Percentiles rank a stretch among this genome's conserved stretches.
phyloP scores from a whole-genome alignment of 2,888 invertebrate species.

The Bursaphelenchus okinawaensis region DNA sequence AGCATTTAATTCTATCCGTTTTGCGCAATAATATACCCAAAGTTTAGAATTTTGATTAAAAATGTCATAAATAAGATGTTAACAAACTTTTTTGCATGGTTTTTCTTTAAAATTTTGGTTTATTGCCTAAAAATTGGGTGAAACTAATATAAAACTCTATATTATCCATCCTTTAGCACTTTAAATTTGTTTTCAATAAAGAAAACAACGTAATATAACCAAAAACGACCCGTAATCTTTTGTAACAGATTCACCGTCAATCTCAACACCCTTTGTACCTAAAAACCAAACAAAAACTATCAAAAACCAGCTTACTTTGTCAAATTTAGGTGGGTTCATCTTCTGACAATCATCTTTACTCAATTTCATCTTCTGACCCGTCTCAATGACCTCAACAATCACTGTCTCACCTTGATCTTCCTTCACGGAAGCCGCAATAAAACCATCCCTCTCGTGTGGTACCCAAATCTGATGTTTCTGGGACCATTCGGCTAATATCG shows the following conservation, averaged over 20 bases:
- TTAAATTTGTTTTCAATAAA: too few relatives aligned
- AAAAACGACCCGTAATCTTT: too few relatives aligned
- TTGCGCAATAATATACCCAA: too few relatives aligned
- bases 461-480: slow-evolving; percentile 98
- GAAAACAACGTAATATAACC: too few relatives aligned
- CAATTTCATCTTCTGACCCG: slow-evolving; percentile 83
- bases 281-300: neutral
- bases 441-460: slow-evolving; percentile 78
- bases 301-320: slow-evolving; percentile 66
- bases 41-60: slow-evolving; percentile 95
- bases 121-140: too few relatives aligned
- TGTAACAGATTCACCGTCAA: too few relatives aligned
- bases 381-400: slow-evolving; percentile 92
- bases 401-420: slow-evolving; percentile 70
- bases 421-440: slow-evolving; percentile 92
- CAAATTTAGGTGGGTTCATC: slow-evolving; percentile 99
- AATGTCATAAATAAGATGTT: slow-evolving; percentile 77
- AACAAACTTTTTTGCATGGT: slow-evolving; percentile 81
- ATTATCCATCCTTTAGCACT: too few relatives aligned
- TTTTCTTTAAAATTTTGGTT: too few relatives aligned
- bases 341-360: slow-evolving; percentile 97
- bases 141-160: too few relatives aligned
- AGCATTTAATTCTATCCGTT: neutral
- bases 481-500: slow-evolving; percentile 98
- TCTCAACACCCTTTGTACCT: neutral